A percentile compares a stretch with the other conserved stretches of the same genome.
phyloP scores from a whole-genome alignment of 2,113 vertebrate genomes.

The Climacteris rufus region DNA sequence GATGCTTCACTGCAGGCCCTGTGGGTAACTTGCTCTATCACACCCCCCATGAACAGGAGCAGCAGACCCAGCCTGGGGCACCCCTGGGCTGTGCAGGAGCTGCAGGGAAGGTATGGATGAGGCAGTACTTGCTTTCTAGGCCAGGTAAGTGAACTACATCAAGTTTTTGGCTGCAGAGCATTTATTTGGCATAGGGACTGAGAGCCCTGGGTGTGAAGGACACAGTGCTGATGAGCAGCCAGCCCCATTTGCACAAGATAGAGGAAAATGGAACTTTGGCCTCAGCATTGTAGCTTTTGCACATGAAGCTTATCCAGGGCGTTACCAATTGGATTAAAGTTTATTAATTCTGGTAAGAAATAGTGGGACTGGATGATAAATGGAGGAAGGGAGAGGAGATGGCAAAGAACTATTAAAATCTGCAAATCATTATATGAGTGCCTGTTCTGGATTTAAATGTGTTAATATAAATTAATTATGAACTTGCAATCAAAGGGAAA shows the following conservation, averaged over 20 bases:
- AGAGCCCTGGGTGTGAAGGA: neutral
- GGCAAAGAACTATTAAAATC: neutral
- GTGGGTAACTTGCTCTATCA: neutral
- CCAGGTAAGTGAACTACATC: neutral
- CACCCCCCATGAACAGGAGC: neutral
- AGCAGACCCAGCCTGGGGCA: neutral
- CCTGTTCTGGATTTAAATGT: conserved; percentile 13
- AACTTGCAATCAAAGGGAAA: neutral
- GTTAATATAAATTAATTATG: conserved; percentile 53
- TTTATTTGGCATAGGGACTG: neutral
- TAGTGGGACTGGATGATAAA: neutral
- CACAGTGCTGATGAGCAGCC: neutral
- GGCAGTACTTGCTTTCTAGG: neutral
- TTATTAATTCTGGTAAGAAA: neutral
- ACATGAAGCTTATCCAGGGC: neutral
- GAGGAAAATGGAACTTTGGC: neutral
- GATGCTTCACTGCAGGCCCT: neutral
- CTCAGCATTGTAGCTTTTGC: neutral
- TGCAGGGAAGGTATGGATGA: neutral
- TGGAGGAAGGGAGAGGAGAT: neutral
- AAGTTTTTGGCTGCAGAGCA: neutral
- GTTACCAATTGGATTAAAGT: neutral
- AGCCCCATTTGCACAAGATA: neutral
- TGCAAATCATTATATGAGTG: neutral
- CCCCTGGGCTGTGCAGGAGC: neutral